Evolutionary conservation across 64 coral and sea anemone genomes (phyloP), one percentile per base, ranked within the genome.

Genomic region (Dendrophyllia cribrosa): DNA sequence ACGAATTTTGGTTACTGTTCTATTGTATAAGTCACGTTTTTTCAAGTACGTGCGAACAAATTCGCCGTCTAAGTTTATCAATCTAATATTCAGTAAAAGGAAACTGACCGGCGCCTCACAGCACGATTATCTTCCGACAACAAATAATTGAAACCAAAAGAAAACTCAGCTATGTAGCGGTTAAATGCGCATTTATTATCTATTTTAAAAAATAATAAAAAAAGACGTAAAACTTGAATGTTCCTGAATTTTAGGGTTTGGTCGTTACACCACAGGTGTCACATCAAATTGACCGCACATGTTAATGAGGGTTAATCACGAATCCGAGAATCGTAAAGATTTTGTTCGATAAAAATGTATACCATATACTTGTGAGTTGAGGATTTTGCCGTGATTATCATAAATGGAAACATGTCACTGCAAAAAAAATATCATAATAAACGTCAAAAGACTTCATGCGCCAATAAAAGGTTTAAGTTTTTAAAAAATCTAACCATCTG

Each of bases 21-120:
- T 34, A 34, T 34, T 34, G 34, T 34, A 34, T 34, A 0, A 51
- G 46, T 75, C 6, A 49, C 44, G 46, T 75, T 75, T 75, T 24
- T 51, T n/a, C 72, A n/a, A 47, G 72, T 75, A 75, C 17, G 19
- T 47, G 72, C 72, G 72, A 75, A 49, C 53, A 56, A 75, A 51
- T 50, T 17, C 47, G 2, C 8, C 46, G 44, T 6, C 8, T 7
- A n/a, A n/a, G n/a, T n/a, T 34, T 34, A 34, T 34, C 34, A 34
- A 34, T 34, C 34, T 51, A 6, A 13, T 15, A 48, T 48, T 19
- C 46, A 4, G 13, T 6, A 12, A 20, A 17, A 49, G 12, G 15
- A 19, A 50, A 50, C 7, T 43, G 46, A 5, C 22, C 21, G 67
- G 67, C 72, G 72, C 20, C 46, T 75, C 45, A 16, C 16, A n/a